Base-by-base conservation (phyloP, 1,140 invertebrate species). In the Achroia grisella region DNA sequence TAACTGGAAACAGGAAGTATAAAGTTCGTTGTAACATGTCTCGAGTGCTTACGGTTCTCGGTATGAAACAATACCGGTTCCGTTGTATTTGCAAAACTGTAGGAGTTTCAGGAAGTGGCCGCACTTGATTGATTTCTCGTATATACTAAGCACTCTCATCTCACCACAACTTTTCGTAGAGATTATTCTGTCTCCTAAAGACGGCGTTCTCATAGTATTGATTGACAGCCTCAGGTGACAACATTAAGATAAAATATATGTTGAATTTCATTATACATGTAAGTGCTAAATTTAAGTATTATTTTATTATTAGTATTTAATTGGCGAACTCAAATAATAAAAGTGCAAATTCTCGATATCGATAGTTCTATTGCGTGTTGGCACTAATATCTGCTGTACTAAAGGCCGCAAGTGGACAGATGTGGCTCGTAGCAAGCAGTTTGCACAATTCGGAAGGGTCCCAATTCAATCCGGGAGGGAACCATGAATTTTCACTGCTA, bases 1-100 rank as follows among this genome's bases (percentile, higher is more conserved):
- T 62, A 52, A 76, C 70, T 82, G 67, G 73, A 74, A 82, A 82
- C 76, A 85, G 81, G 81, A 85, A 81, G 72, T 56, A 57, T 70
- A 52, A 72, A 79, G 62, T 71, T 62, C 71, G 69, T 55, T 59
- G 63, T 62, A 72, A 62, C 52, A 48, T 64, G 71, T 76, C 71
- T 71, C 67, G 62, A 72, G 62, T 63, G 44, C 53, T 55, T 60
- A 66, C 62, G 62, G 72, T 82, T 82, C 76, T 76, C 50, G 58
- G 81, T 82, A 85, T 58, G 64, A 73, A 78, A 85, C 81, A 85
- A 85, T 85, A 72, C 69, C 61, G 75, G 76, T 85, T 85, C 78
- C 78, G 81, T 56, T 80, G 60, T 71, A 67, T 80, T 81, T 74
- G 70, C 69, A 69, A 79, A 73, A 80, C 64, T 69, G 52, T 54